Evolutionary conservation across 2,888 invertebrate genomes (phyloP), one percentile per base, ranked within the genome.

Genomic region (Perizoma flavofasciatum): DNA sequence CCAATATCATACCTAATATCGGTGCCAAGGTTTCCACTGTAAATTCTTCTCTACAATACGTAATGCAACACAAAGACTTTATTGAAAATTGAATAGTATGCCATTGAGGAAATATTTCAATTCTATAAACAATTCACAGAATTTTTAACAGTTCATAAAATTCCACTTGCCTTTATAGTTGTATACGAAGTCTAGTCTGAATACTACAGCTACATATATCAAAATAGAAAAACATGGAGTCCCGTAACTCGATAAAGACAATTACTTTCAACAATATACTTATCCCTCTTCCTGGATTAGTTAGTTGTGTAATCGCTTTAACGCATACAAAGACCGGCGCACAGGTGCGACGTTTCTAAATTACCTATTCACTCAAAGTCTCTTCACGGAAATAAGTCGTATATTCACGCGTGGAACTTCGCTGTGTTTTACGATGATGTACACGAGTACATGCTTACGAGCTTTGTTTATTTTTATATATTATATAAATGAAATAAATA

Each of bases 281-380:
- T 48, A 48, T 48, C 52, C 51, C 47, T 47, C 51, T 52, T 39
- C 48, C 47, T 43, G 43, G 58, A 52, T 58, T 58, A 58, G 37
- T 7, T 22, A 37, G 52, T 49, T 53, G 39, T 41, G 51, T 48
- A 52, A 53, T 58, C 44, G 44, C 52, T 10, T 49, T 53, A 58
- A 53, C 52, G 48, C 44, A 39, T 37, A 37, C 7, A 34, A 53
- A 47, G 44, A 34, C 47, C 35, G 43, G 55, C 11, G 60, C 48
- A 40, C 60, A 61, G 60, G 60, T 61, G 60, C 32, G 48, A 8
- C 35, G 40, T 9, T 47, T 5, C 49, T 40, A 56, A 56, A 61
- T 55, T 56, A 61, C 60, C 60, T 61, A 61, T 52, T 61, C 49
- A 61, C 60, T 61, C 55, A 61, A 61, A 61, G 52, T 61, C 52